Evolutionary conservation across 2,797 vertebrate genomes (phyloP), one percentile per base, ranked within the genome.

Genomic region (Danio kyathit): DNA sequence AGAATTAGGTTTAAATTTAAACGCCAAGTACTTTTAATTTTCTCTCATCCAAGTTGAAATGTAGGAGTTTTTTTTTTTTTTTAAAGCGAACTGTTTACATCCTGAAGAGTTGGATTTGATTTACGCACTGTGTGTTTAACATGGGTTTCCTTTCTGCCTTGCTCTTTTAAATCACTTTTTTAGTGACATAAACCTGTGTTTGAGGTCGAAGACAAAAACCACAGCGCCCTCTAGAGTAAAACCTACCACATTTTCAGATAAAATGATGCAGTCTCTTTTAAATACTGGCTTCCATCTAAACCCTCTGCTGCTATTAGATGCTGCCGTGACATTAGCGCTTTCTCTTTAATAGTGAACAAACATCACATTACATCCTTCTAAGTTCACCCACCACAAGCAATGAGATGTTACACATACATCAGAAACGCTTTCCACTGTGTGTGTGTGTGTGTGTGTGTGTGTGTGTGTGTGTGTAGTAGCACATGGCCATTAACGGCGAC

Each of bases 261-360:
- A 14, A 40, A 60, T 2, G 11, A 5, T 54, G 29, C 12, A 48
- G 12, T 73, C n/a, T 38, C 16, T 74, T 41, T 41, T 65, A 43
- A 66, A 38, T 61, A 19, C 66, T 54, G 40, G 21, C 71, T 74
- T 77, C 40, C n/a, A 21, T 74, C 19, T 46, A 70, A 76, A 71
- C 64, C 75, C 73, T 76, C 52, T 79, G 80, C 82, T 75, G 77
- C 67, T 64, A 70, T 67, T 63, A 9, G 40, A 51, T 49, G 64
- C 64, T 67, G 44, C 46, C 64, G 48, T 78, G 41, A 74, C 16
- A 40, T 63, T 17, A 40, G 38, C 48, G 43, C 43, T 44, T 60
- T 61, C 46, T 57, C 19, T 52, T 60, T 61, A 40, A 49, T 17
- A 79, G 14, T 49, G 44, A n/a, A 51, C 16, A 64, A 48, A 21